Base-by-base conservation (phyloP, 2,888 invertebrate species). In the Anorthoa munda region DNA sequence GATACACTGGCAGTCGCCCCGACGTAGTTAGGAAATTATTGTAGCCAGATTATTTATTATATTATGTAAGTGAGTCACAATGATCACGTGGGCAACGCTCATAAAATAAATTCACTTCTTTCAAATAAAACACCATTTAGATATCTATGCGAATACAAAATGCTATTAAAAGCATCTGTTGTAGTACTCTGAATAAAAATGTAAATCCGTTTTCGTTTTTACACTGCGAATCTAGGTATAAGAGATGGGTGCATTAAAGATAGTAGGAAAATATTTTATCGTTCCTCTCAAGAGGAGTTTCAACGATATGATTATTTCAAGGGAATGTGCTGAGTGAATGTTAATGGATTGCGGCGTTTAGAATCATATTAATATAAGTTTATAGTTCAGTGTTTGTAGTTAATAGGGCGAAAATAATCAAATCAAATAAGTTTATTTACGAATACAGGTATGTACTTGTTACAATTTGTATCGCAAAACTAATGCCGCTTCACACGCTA, bases 171-270 rank as follows among this genome's bases (percentile, higher is more conserved):
- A 66, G 68, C 84, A 80, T 76, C 76, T 72, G 70, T 56, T 67
- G 45, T 65, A 31, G 15, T 46, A 11, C 50, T 70, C 55, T 70
- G 58, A 83, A 78, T 82, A 66, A 68, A 81, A 83, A 83, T 71
- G 60, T 45, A 69, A 79, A 83, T 79, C 46, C n/a, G 0, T 23
- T 67, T 61, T 58, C 17, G 39, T 81, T 70, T 77, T 74, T 65
- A 21, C 48, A 51, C 61, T 68, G 65, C 13, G 23, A 66, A 82
- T 78, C 65, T 66, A 51, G 61, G 39, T 26, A 63, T 72, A 26
- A 72, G 66, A 58, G 53, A 65, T 53, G 55, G 39, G 12, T 68
- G 48, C 64, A 55, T 63, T 71, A 71, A 48, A 64, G 26, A 56
- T 60, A 67, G 53, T 26, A 26, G 18, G n/a, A 59, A 64, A 76